Evolutionary conservation across 1,140 invertebrate species (phyloP).

Genomic region (Armadillidium nasatum): DNA sequence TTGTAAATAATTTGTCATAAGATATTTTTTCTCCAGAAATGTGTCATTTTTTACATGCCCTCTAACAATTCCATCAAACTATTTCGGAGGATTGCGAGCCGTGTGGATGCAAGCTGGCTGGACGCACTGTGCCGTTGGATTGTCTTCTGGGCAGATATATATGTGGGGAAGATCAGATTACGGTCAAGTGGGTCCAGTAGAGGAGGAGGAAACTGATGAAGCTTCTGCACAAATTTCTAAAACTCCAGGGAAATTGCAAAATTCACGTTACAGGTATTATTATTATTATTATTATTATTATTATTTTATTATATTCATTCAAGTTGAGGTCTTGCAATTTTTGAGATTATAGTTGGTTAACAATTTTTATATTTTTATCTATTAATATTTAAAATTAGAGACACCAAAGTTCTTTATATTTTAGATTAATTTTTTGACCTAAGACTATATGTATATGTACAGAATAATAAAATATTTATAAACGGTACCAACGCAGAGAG

Average conservation of each 20-base stretch:
- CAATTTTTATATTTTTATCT: too few relatives aligned
- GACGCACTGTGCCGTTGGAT: constrained; percentile 64
- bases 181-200: constrained; percentile 61
- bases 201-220: constrained; percentile 39
- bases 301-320: too few relatives aligned
- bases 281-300: too few relatives aligned
- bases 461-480: too few relatives aligned
- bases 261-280: constrained; percentile 30
- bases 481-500: too few relatives aligned
- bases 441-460: too few relatives aligned
- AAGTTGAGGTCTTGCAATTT: too few relatives aligned
- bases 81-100: constrained; percentile 33
- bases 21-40: constrained; percentile 29
- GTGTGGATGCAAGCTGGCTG: constrained; percentile 58
- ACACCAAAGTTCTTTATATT: too few relatives aligned
- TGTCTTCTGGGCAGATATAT: constrained; percentile 56
- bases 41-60: constrained; percentile 50
- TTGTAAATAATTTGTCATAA: constrained; percentile 19
- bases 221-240: constrained; percentile 30
- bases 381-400: too few relatives aligned
- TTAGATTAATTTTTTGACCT: too few relatives aligned
- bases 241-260: constrained; percentile 10
- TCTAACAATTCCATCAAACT: constrained; percentile 53
- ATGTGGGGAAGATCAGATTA: constrained; percentile 77
- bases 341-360: too few relatives aligned